Evolutionary conservation across 2,797 vertebrate species (phyloP).

Genomic region (Avahi laniger): DNA sequence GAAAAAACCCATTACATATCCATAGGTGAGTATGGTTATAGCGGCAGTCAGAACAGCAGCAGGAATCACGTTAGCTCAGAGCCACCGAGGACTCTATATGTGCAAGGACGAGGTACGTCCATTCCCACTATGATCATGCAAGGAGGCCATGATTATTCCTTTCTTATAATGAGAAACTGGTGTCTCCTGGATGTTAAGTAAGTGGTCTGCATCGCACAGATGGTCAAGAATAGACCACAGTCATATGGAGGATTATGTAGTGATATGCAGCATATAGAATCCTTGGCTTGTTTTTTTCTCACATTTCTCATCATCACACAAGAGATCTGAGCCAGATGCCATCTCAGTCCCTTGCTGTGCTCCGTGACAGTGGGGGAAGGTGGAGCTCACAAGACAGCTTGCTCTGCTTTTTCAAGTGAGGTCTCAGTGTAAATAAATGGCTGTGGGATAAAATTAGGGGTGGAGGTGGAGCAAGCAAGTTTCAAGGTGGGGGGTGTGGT

Average conservation of each 20-base stretch:
- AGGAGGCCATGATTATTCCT: background rate
- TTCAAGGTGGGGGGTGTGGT: background rate
- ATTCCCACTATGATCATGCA: background rate
- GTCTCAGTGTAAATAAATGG: background rate
- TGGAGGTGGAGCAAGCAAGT: background rate
- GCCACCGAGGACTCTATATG: background rate
- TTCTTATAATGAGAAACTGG: background rate
- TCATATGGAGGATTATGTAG: background rate
- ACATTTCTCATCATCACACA: background rate
- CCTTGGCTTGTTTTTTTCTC: background rate
- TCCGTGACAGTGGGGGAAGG: background rate
- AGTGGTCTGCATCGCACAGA: background rate
- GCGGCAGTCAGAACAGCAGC: rapidly evolving
- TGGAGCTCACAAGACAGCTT: background rate
- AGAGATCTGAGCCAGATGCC: background rate
- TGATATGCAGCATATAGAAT: background rate
- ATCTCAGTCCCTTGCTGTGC: background rate
- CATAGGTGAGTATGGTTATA: background rate
- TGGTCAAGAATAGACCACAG: background rate
- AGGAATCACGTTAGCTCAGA: background rate
- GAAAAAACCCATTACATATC: background rate
- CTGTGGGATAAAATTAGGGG: background rate
- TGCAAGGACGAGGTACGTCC: background rate
- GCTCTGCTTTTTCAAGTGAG: background rate
- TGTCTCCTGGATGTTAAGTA: background rate